These are phyloP conservation scores for Synanthedon formicaeformis DNA, from an alignment of 2,888 invertebrate species.

Conservation along the genomic window DNA sequence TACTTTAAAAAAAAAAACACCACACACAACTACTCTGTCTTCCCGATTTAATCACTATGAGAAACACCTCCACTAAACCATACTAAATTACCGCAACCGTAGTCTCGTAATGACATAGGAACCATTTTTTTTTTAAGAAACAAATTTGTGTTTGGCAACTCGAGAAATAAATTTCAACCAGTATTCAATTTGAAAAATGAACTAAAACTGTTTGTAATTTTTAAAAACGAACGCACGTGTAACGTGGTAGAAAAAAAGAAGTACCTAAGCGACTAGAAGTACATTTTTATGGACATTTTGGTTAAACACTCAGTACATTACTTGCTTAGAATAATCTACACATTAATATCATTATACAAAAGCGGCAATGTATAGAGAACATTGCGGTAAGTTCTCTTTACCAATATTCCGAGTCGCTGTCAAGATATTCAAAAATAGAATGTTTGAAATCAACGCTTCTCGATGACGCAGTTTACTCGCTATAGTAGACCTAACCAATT, in stretches of 20 bases:
- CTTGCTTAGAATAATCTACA: background rate
- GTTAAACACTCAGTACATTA: background rate
- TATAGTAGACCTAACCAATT: slow-evolving; percentile 8
- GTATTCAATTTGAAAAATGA: background rate
- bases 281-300: background rate
- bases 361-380: background rate
- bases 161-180: background rate
- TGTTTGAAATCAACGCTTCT: slow-evolving; percentile 23
- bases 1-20: too few species aligned
- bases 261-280: background rate
- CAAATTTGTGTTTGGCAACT: background rate
- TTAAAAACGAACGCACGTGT: background rate
- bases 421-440: slow-evolving; percentile 44
- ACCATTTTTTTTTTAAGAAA: background rate
- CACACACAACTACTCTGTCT: too few species aligned
- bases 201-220: background rate
- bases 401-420: slow-evolving; percentile 15
- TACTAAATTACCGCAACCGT: background rate
- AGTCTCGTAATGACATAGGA: background rate
- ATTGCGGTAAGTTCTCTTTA: background rate
- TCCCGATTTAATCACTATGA: background rate
- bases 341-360: background rate
- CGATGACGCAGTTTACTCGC: slow-evolving; percentile 36
- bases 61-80: background rate
- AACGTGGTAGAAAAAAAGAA: background rate